Percentiles rank a stretch among this genome's conserved stretches.
phyloP scores from a whole-genome alignment of 1,140 invertebrate species.

The Pararge aegeria region DNA sequence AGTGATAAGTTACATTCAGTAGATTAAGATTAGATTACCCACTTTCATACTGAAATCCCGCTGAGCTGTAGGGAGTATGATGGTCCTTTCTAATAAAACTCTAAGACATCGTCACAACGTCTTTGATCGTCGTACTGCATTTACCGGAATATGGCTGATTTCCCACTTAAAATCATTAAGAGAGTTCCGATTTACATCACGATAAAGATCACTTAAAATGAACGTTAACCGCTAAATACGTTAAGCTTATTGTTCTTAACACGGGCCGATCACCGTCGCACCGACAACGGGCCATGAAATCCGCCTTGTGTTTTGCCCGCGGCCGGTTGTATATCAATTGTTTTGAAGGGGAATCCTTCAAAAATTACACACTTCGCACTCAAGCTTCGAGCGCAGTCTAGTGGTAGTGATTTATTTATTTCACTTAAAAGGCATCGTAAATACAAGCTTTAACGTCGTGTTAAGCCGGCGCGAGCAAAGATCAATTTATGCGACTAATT shows the following conservation, averaged over 20 bases:
- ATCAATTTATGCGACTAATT: constrained; percentile 30
- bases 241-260: constrained; percentile 15
- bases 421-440: constrained; percentile 62
- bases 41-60: no score
- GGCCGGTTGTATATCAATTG: constrained; percentile 57
- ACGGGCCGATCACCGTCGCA: constrained; percentile 27
- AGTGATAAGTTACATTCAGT: no score
- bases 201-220: constrained; percentile 8
- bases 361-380: constrained; percentile 58
- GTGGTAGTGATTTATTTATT: constrained; percentile 68
- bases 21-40: no score
- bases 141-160: background rate
- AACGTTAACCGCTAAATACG: constrained; percentile 16
- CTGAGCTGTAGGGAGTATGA: no score
- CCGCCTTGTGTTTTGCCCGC: constrained; percentile 32
- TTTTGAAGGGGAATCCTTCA: constrained; percentile 52
- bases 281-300: constrained; percentile 44
- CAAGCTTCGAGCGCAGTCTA: constrained; percentile 39
- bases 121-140: no score
- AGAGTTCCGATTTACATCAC: background rate
- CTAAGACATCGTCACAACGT: no score
- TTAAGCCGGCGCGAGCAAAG: constrained; percentile 12
- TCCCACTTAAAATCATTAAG: background rate
- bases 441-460: constrained; percentile 23
- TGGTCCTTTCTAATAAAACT: no score